Evolutionary conservation across 1,140 invertebrate genomes (phyloP).

Genomic region (Palaemon carinicauda): DNA sequence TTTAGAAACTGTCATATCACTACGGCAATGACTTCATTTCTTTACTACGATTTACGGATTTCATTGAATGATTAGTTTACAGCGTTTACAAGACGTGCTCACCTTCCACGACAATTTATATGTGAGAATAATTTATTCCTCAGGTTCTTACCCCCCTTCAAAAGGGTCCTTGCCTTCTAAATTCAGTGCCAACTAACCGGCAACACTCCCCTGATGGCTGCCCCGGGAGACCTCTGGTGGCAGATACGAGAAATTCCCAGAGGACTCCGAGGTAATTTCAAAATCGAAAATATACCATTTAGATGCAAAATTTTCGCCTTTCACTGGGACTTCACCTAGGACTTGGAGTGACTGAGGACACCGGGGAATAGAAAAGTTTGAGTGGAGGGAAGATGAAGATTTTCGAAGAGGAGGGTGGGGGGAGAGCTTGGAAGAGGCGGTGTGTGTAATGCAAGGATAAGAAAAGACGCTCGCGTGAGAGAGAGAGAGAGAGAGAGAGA

Average conservation of each 20-base stretch:
- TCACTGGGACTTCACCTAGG: constrained; percentile 43
- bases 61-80: too few relatives aligned
- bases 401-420: neutral
- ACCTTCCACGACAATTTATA: too few relatives aligned
- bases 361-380: constrained; percentile 48
- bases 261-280: constrained; percentile 49
- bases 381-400: constrained; percentile 39
- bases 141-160: neutral
- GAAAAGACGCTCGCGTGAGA: too few relatives aligned
- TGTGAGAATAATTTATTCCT: too few relatives aligned
- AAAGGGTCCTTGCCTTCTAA: neutral
- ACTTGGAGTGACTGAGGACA: constrained; percentile 52
- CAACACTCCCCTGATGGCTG: constrained; percentile 8
- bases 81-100: too few relatives aligned
- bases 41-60: too few relatives aligned
- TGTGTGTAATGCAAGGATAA: neutral
- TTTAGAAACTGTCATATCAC: too few relatives aligned
- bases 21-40: too few relatives aligned
- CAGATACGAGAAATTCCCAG: constrained; percentile 35
- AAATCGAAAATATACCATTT: constrained; percentile 57
- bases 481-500: too few relatives aligned
- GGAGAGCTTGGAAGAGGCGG: too few relatives aligned
- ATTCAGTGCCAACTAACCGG: neutral
- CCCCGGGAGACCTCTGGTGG: constrained; percentile 7
- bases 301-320: constrained; percentile 57